These are phyloP conservation scores for Anthoptus insignis DNA, from an alignment of 2,888 invertebrate species.

Conservation along the genomic window DNA sequence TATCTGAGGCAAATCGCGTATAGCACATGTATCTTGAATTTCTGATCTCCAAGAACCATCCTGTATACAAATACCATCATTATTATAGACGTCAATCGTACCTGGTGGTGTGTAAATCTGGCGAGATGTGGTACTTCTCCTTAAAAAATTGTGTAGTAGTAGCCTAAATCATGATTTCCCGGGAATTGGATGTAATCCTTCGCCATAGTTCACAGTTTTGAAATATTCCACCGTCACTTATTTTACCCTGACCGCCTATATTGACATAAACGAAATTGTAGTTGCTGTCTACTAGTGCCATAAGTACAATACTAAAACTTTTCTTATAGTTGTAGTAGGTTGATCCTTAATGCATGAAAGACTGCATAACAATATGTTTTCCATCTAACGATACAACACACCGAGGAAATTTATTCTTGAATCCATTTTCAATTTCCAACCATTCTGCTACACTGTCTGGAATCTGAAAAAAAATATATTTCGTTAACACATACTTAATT, in stretches of 20 bases:
- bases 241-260: not conserved
- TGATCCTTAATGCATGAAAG: not conserved
- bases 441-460: not conserved
- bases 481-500: too few relatives aligned
- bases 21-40: too few relatives aligned
- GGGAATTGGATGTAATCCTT: not conserved
- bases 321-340: not conserved
- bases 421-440: not conserved
- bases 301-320: not conserved
- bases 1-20: too few relatives aligned
- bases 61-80: not conserved
- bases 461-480: not conserved
- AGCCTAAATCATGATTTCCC: too few relatives aligned
- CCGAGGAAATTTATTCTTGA: not conserved
- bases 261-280: not conserved
- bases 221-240: not conserved
- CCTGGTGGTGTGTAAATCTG: slow-evolving; percentile 1
- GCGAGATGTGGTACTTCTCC: not conserved
- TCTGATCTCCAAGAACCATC: slow-evolving; percentile 4
- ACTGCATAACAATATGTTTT: not conserved
- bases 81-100: not conserved
- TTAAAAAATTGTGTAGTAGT: slow-evolving; percentile 1
- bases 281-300: not conserved
- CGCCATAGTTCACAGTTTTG: not conserved
- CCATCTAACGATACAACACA: not conserved